Evolutionary conservation across 1,140 invertebrate genomes (phyloP).

Genomic region (Ectropis grisescens): DNA sequence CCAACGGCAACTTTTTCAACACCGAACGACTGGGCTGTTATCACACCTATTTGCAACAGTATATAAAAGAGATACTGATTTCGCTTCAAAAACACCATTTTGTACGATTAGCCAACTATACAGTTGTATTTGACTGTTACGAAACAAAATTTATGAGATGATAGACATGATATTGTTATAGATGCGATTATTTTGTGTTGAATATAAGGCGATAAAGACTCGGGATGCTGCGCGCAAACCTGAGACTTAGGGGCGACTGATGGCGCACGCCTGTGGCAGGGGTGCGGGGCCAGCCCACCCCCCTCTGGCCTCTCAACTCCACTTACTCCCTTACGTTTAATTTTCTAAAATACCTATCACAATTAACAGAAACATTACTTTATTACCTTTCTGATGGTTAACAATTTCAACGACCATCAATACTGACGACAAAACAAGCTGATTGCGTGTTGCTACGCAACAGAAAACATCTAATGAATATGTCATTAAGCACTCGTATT

Average conservation of each 20-base stretch:
- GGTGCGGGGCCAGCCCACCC: conserved; percentile 29
- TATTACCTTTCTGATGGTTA: conserved; percentile 1
- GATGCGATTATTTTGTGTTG: conserved; percentile 21
- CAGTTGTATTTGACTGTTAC: no score
- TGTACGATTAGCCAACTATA: no score
- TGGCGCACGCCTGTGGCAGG: conserved; percentile 33
- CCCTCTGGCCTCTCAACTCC: conserved; percentile 17
- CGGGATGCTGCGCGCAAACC: conserved; percentile 56
- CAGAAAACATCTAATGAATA: no score
- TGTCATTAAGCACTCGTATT: no score
- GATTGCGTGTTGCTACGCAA: no score
- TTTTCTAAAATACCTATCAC: no score
- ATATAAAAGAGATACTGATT: no score
- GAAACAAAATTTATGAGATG: no score
- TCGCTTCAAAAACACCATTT: no score
- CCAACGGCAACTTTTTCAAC: conserved; percentile 55
- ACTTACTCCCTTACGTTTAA: conserved; percentile 24
- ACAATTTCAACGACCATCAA: no score
- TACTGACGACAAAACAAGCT: no score
- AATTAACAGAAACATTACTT: conserved; percentile 8
- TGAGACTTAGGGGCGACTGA: conserved; percentile 61
- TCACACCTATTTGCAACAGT: conserved; percentile 31
- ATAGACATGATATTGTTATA: no score
- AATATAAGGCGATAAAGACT: conserved; percentile 23
- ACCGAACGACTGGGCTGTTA: conserved; percentile 40